Evolutionary conservation across 2,888 invertebrate genomes (phyloP).

Genomic region (Yponomeuta evonymella): DNA sequence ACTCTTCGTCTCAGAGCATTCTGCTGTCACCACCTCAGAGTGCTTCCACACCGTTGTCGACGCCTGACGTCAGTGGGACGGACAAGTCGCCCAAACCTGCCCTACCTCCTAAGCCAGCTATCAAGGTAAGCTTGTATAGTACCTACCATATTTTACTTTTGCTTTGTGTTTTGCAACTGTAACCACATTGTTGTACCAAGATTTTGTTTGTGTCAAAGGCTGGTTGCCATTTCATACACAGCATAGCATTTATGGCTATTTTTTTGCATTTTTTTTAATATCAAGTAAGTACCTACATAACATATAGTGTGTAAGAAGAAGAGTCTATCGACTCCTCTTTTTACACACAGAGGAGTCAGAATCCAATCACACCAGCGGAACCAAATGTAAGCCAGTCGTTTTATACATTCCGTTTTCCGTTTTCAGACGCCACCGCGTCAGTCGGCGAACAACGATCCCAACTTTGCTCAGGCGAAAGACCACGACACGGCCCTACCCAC

Average conservation of each 20-base stretch:
- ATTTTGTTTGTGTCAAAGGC: not conserved
- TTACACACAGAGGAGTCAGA: no score
- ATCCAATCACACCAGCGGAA: no score
- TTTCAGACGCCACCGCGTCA: slow-evolving; percentile 73
- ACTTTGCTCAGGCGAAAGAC: slow-evolving; percentile 48
- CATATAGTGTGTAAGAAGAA: no score
- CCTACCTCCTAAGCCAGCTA: slow-evolving; percentile 88
- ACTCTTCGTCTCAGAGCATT: slow-evolving; percentile 61
- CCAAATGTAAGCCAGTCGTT: no score
- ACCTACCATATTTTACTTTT: not conserved
- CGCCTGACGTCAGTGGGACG: slow-evolving; percentile 68
- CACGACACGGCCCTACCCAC: slow-evolving; percentile 41
- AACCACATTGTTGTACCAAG: not conserved
- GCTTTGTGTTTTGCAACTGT: slow-evolving; percentile 2
- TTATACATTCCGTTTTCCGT: slow-evolving; percentile 17
- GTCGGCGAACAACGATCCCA: slow-evolving; percentile 58
- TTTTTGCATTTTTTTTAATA: no score
- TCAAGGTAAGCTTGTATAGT: slow-evolving; percentile 56
- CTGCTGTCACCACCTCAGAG: slow-evolving; percentile 78
- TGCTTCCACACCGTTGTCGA: slow-evolving; percentile 76
- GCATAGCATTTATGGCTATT: no score
- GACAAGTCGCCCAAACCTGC: slow-evolving; percentile 83
- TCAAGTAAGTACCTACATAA: no score
- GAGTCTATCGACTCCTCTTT: no score
- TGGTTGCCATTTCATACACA: not conserved